These are phyloP conservation scores for Tapera naevia DNA, from an alignment of 2,797 vertebrate genomes.

Conservation along the genomic window DNA sequence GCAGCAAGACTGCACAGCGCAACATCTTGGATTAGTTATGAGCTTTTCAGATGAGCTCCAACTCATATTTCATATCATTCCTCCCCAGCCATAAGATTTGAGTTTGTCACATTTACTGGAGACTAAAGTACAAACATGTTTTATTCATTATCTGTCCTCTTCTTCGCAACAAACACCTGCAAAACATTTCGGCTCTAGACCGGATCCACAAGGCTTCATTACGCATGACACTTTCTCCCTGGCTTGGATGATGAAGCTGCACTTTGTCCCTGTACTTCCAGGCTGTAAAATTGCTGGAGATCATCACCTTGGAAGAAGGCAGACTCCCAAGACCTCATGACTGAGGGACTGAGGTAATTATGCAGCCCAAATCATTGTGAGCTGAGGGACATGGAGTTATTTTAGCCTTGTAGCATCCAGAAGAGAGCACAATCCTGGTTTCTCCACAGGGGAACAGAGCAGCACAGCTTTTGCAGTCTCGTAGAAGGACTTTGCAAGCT, in stretches of 20 bases:
- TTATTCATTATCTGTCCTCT: conserved; percentile 76
- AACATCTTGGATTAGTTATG: conserved; percentile 75
- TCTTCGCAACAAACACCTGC: conserved; percentile 72
- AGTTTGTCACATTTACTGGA: conserved; percentile 69
- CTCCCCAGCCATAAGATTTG: conserved; percentile 26
- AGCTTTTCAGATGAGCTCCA: conserved; percentile 70
- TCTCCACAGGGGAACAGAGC: background rate
- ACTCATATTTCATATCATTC: conserved; percentile 73
- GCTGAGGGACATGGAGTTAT: fast-evolving
- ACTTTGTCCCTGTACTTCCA: background rate
- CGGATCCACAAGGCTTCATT: background rate
- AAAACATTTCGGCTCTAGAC: conserved; percentile 53
- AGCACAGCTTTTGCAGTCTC: background rate
- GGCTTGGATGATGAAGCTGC: background rate
- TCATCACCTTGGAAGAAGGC: background rate
- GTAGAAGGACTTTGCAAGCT: background rate
- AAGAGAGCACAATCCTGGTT: background rate
- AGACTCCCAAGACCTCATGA: background rate
- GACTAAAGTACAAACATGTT: conserved; percentile 62
- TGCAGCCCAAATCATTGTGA: fast-evolving
- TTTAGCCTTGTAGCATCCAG: background rate
- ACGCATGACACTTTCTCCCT: conserved; percentile 50
- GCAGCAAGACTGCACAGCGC: background rate
- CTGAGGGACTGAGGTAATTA: background rate
- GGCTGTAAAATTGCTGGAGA: background rate